Evolutionary conservation across 2,113 vertebrate genomes (phyloP).

Genomic region (Cnemophilus loriae): DNA sequence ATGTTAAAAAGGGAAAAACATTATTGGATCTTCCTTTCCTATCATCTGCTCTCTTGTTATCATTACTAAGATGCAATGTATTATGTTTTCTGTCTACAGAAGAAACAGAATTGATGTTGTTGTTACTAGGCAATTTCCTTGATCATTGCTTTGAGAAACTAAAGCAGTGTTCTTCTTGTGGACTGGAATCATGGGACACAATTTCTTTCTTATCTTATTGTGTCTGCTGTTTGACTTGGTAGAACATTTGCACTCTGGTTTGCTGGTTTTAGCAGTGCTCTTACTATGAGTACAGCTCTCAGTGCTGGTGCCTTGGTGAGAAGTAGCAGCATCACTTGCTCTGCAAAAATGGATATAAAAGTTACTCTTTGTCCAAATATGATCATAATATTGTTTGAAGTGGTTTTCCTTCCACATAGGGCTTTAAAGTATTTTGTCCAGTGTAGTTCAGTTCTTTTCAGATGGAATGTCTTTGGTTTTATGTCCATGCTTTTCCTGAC

Average conservation of each 20-base stretch:
- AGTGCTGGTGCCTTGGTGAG: neutral
- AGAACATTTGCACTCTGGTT: neutral
- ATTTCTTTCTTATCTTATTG: neutral
- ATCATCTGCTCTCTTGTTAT: neutral
- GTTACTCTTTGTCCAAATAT: neutral
- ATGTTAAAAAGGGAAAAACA: neutral
- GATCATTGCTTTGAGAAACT: neutral
- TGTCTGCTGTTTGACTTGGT: neutral
- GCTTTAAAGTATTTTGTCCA: neutral
- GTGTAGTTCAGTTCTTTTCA: neutral
- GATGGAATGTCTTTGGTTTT: neutral
- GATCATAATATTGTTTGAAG: neutral
- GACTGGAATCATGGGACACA: neutral
- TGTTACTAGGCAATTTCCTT: neutral
- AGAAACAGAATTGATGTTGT: neutral
- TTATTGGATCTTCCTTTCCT: neutral
- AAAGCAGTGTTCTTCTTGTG: neutral
- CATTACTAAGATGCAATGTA: neutral
- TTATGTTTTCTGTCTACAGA: neutral
- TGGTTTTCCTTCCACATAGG: neutral
- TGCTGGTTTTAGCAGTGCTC: neutral
- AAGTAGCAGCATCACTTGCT: neutral
- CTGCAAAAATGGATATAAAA: neutral
- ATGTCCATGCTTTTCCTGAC: neutral
- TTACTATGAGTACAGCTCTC: neutral